Evolutionary conservation across 2,113 vertebrate species (phyloP).

Genomic region (Tragelaphus imberbis): DNA sequence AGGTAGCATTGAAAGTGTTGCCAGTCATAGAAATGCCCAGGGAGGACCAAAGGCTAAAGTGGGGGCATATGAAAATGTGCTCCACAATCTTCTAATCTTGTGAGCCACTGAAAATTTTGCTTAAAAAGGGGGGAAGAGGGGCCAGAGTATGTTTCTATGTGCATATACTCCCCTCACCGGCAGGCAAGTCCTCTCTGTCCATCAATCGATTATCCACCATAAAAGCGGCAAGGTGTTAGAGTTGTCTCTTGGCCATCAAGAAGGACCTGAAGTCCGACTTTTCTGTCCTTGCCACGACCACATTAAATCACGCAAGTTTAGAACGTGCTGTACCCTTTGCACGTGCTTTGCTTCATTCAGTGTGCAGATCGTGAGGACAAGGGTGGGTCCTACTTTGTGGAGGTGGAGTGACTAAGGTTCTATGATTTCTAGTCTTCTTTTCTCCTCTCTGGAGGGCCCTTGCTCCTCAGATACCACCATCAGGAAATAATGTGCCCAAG

Average conservation of each 20-base stretch:
- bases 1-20: background rate
- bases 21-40: rapidly evolving
- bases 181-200: background rate
- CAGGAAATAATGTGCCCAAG: background rate
- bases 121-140: background rate
- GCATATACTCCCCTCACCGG: rapidly evolving
- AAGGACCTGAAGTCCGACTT: background rate
- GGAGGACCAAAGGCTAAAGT: background rate
- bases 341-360: background rate
- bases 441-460: background rate
- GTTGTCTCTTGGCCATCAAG: background rate
- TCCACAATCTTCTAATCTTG: background rate
- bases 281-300: background rate
- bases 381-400: background rate
- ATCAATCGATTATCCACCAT: background rate
- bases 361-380: background rate
- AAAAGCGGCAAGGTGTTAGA: background rate
- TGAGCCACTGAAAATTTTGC: background rate
- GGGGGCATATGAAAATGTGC: background rate
- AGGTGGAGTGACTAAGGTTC: background rate
- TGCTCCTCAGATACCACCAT: background rate
- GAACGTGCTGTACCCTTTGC: background rate
- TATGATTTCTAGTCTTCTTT: background rate
- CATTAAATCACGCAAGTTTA: background rate
- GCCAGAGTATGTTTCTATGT: no score